Evolutionary conservation across 2,888 invertebrate genomes (phyloP).

Genomic region (Lasioglossum figueresi): DNA sequence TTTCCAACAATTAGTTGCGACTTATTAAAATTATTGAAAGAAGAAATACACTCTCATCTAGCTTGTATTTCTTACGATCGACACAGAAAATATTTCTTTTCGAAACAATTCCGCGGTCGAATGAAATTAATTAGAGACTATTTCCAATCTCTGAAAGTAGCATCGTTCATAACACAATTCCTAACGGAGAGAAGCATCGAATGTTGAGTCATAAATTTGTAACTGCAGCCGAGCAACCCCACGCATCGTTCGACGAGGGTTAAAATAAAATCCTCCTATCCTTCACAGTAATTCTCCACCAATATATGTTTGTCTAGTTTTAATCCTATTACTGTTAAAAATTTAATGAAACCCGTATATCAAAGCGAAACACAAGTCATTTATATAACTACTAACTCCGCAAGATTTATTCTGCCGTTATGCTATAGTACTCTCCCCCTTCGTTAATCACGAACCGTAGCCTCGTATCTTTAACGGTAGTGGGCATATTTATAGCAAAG

Average conservation of each 20-base stretch:
- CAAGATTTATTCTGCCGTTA: conserved; percentile 1
- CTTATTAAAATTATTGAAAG: too few species aligned
- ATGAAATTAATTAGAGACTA: neutral
- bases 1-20: too few species aligned
- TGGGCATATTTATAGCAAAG: neutral
- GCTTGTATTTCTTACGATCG: too few species aligned
- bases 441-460: neutral
- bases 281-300: neutral
- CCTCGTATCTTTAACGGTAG: neutral
- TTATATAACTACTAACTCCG: neutral
- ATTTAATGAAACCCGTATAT: neutral
- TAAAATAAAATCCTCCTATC: neutral
- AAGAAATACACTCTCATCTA: too few species aligned
- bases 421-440: neutral
- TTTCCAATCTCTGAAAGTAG: neutral
- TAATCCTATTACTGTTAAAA: neutral
- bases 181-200: neutral
- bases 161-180: neutral
- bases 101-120: too few species aligned
- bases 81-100: too few species aligned
- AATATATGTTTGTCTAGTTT: neutral
- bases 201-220: neutral
- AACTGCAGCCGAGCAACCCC: neutral
- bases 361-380: neutral
- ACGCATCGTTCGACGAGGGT: neutral